Percentiles rank a stretch among this genome's conserved stretches.
Evolutionary conservation across 2,888 invertebrate species (phyloP).

Genomic region (Lochmaea crataegi): DNA sequence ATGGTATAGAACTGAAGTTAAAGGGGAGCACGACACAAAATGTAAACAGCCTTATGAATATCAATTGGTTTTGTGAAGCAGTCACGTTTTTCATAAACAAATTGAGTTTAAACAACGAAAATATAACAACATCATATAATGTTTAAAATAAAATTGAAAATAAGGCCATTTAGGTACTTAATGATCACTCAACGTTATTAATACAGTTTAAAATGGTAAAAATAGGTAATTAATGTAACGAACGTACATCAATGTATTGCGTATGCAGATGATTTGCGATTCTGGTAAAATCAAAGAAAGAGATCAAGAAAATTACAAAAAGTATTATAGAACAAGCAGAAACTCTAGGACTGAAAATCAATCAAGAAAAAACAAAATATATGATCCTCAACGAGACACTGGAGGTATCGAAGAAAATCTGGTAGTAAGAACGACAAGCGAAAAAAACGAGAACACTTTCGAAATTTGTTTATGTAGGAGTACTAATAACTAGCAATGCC

Average conservation of each 20-base stretch:
- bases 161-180: constrained; percentile 8
- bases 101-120: constrained; percentile 30
- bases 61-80: constrained; percentile 35
- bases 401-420: too few relatives aligned
- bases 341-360: too few relatives aligned
- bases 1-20: constrained; percentile 33
- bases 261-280: too few relatives aligned
- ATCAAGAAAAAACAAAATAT: too few relatives aligned
- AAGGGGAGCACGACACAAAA: constrained; percentile 30
- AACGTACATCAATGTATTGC: background rate
- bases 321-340: too few relatives aligned
- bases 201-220: background rate
- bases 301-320: too few relatives aligned
- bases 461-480: too few relatives aligned
- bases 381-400: too few relatives aligned
- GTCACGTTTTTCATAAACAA: constrained; percentile 36
- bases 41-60: constrained; percentile 37
- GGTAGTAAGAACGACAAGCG: too few relatives aligned
- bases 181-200: background rate
- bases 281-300: too few relatives aligned
- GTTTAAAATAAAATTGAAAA: constrained; percentile 6
- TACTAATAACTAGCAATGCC: too few relatives aligned
- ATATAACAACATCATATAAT: constrained; percentile 24
- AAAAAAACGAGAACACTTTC: too few relatives aligned
- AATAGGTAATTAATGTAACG: background rate